These are phyloP conservation scores for Heliconius himera DNA, from an alignment of 1,140 invertebrate species.

Conservation along the genomic window DNA sequence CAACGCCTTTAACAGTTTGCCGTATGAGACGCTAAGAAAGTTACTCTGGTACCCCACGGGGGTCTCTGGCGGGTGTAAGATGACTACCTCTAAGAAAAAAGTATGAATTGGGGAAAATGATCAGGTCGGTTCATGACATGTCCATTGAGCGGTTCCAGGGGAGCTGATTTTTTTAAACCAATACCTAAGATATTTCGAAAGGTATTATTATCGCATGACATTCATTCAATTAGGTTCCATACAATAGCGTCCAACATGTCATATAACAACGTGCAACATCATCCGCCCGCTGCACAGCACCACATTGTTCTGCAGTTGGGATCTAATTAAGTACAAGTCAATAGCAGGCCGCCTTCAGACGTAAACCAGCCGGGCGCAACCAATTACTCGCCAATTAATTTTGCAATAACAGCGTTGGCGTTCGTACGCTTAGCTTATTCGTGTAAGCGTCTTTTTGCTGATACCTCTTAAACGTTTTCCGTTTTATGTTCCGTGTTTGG, in stretches of 20 bases:
- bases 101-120: too few relatives aligned
- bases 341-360: conserved; percentile 72
- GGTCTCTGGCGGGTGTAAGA: too few relatives aligned
- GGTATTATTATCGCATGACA: neutral
- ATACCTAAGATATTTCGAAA: too few relatives aligned
- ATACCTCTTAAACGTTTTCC: conserved; percentile 25
- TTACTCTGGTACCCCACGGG: too few relatives aligned
- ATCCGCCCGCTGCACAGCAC: conserved; percentile 47
- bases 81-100: too few relatives aligned
- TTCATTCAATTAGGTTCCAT: neutral
- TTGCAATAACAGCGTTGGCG: conserved; percentile 57
- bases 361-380: conserved; percentile 59
- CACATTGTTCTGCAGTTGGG: conserved; percentile 57
- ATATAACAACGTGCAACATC: conserved; percentile 22
- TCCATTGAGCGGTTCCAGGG: too few relatives aligned
- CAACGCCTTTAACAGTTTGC: too few relatives aligned
- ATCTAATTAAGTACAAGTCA: conserved; percentile 76
- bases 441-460: conserved; percentile 23
- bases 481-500: neutral
- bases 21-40: too few relatives aligned
- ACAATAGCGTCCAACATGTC: neutral
- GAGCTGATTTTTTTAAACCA: too few relatives aligned
- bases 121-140: too few relatives aligned
- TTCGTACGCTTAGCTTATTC: conserved; percentile 20
- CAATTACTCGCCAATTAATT: conserved; percentile 78